A percentile compares a stretch with the other conserved stretches of the same genome.
Evolutionary conservation across 2,113 vertebrate species (phyloP).

Genomic region (Tupaia chinensis): DNA sequence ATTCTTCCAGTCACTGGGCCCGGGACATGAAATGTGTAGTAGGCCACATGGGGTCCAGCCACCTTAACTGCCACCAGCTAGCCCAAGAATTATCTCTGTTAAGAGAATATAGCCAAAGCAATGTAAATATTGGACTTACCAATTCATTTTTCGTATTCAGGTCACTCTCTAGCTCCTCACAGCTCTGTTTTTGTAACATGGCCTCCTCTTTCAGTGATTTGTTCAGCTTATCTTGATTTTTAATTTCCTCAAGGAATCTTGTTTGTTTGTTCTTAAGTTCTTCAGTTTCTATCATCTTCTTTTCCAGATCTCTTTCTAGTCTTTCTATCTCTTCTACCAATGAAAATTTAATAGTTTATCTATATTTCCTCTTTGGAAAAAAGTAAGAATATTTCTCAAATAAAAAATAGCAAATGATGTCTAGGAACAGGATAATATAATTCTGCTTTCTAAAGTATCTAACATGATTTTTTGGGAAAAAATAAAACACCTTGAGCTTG

Average conservation of each 20-base stretch:
- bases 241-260: slow-evolving; percentile 87
- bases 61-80: too few relatives aligned
- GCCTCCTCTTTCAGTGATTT: slow-evolving; percentile 87
- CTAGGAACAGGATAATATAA: slow-evolving; percentile 23
- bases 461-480: background rate
- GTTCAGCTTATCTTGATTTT: slow-evolving; percentile 87
- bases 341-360: slow-evolving; percentile 45
- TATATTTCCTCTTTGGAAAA: slow-evolving; percentile 18
- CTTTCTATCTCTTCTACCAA: slow-evolving; percentile 91
- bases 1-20: too few relatives aligned
- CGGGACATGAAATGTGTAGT: too few relatives aligned
- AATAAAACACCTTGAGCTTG: background rate
- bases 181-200: slow-evolving; percentile 85
- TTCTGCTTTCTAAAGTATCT: slow-evolving; percentile 27
- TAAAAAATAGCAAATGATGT: slow-evolving; percentile 43
- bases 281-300: slow-evolving; percentile 85
- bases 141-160: slow-evolving; percentile 91
- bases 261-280: slow-evolving; percentile 86
- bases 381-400: slow-evolving; percentile 28
- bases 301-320: slow-evolving; percentile 90
- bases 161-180: slow-evolving; percentile 87
- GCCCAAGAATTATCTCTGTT: slow-evolving; percentile 7
- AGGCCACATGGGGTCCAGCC: too few relatives aligned
- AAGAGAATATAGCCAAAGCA: background rate
- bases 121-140: slow-evolving; percentile 83